Base-by-base conservation (phyloP, 2,797 vertebrate genomes). In the Diplodus puntazzo region DNA sequence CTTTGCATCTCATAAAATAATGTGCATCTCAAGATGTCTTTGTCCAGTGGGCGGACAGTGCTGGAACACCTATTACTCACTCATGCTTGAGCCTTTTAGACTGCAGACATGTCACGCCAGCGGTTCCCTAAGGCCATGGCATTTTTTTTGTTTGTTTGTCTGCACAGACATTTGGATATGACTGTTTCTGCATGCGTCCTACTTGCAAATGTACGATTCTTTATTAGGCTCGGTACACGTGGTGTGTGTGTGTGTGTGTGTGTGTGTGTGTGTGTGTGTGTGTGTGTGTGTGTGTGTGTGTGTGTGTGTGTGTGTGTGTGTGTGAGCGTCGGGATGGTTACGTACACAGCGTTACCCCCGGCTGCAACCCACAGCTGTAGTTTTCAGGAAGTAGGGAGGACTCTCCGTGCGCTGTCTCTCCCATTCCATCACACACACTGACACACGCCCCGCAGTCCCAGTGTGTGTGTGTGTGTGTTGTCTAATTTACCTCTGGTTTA, bases 61-160 rank as follows among this genome's bases (percentile, higher is more conserved):
- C 86, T 85, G 86, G 86, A 85, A 73, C 91, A 92, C 89, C 87
- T 90, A 93, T 92, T 94, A 93, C 87, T 93, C 92, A 93, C 85
- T 90, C 85, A 82, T 78, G 85, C 81, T 89, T 75, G 83, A 86
- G 87, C 89, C 82, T 78, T 77, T 91, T 86, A 84, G 83, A 82
- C 83, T 65, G 69, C 84, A 86, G 79, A 85, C 85, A 77, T 88
- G 92, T 91, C 89, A 93, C n/a, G 77, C 77, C 79, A 88, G 39
- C 79, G 53, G 69, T 73, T 74, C 81, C 91, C 85, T 75, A 1
- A 63, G 92, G 90, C 75, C 27, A 76, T 11, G 11, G 34, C 50
- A 16, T 74, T 25, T 72, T 70, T 73, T 27, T 53, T 27, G 48
- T 54, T 69, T 76, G 43, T 61, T n/a, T 48, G 55, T 64, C 39